Evolutionary conservation across 1,140 invertebrate species (phyloP), one percentile per base, ranked within the genome.

Genomic region (Atta colombica): DNA sequence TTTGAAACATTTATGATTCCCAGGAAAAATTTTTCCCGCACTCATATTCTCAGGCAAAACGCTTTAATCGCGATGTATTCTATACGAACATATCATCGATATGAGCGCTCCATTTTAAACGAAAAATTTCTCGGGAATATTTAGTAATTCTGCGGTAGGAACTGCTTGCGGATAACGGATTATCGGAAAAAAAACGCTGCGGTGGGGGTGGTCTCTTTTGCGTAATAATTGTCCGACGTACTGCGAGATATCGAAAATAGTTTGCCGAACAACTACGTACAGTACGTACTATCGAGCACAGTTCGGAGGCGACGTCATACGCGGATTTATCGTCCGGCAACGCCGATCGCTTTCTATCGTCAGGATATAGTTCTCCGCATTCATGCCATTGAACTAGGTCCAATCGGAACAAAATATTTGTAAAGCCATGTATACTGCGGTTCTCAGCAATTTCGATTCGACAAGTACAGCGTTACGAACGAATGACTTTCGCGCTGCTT

Each of bases 241-340:
- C 74, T 69, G 39, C 72, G 80, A 84, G 80, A 75, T 84, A 84
- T 84, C 80, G 80, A 84, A 84, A 84, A 84, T 84, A 75, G 69
- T 84, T 84, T 4, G 55, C 25, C 39, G 39, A 84, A 75, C 39
- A 84, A 74, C 69, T 51, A 84, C 39, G 39, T 51, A 16, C 39
- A 45, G 39, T 45, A 45, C 39, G 39, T 74, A 60, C 65, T 31
- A 14, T 82, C 78, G 68, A 60, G 68, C 45, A 63, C 80, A 58
- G 80, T 84, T 74, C 25, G 68, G 55, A 51, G 28, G 35, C 39
- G 39, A 84, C 80, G 66, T 74, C 68, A 72, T 82, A n/a, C 80
- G 18, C 21, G 69, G 39, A 84, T 84, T 84, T 84, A 84, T 74
- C 55, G 68, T 74, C 55, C 55, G 69, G 39, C 69, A 84, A 72